Conservation (phyloP, 2,888 invertebrate species). For the Liodrosophila aerea region DNA sequence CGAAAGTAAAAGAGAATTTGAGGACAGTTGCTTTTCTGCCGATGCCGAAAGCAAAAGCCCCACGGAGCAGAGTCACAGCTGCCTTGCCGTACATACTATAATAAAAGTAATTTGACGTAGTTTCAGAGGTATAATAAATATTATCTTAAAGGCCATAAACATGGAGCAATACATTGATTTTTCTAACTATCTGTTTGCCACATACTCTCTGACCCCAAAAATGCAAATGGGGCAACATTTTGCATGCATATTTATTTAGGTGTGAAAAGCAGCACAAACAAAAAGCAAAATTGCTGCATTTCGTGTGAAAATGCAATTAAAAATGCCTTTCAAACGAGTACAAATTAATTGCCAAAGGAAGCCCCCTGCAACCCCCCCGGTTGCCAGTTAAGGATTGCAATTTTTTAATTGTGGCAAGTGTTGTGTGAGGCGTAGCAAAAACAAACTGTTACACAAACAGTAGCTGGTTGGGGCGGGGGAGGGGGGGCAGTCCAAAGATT, state of each 20-base stretch:
- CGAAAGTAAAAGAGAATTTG: slow-evolving; percentile 33
- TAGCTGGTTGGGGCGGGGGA: too few species aligned
- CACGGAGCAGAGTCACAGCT: neutral
- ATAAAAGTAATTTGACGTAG: neutral
- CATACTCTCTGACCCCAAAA: slow-evolving; percentile 38
- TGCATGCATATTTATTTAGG: slow-evolving; percentile 41
- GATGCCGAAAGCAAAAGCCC: slow-evolving; percentile 54
- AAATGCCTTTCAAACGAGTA: slow-evolving; percentile 60
- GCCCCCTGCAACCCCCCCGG: neutral
- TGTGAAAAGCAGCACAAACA: slow-evolving; percentile 57
- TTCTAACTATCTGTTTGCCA: slow-evolving; percentile 9
- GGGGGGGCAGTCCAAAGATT: too few species aligned
- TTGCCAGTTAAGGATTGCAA: slow-evolving; percentile 34
- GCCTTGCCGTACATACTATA: slow-evolving; percentile 4
- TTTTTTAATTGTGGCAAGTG: slow-evolving; percentile 67
- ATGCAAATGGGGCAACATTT: slow-evolving; percentile 5
- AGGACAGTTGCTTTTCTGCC: slow-evolving; percentile 64
- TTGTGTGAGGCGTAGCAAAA: slow-evolving; percentile 4
- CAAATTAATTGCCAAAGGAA: slow-evolving; percentile 71
- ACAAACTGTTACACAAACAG: neutral
- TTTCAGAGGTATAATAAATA: slow-evolving; percentile 40
- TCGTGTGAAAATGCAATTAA: slow-evolving; percentile 73
- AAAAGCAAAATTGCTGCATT: slow-evolving; percentile 60
- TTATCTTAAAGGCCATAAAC: slow-evolving; percentile 47
- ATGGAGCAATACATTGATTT: slow-evolving; percentile 31